Percentiles rank a stretch among this genome's conserved stretches.
Conservation (phyloP, 2,797 vertebrate species). For the Lithobates pipiens region DNA sequence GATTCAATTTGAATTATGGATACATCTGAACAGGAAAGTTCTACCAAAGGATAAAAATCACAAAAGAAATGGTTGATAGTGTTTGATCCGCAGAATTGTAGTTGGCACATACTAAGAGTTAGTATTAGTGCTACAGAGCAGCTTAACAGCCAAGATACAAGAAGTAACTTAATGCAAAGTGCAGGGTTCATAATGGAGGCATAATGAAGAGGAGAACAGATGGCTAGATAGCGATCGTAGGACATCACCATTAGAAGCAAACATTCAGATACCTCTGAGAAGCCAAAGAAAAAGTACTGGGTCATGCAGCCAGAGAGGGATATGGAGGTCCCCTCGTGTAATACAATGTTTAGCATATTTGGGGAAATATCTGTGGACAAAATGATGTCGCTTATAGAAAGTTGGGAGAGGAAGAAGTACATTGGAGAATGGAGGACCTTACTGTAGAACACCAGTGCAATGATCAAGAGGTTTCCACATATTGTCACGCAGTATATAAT, state of each 20-base stretch:
- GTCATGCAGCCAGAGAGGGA: neutral
- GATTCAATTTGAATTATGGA: neutral
- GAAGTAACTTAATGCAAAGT: neutral
- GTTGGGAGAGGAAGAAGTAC: constrained; percentile 1
- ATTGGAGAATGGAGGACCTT: neutral
- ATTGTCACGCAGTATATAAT: neutral
- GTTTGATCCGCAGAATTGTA: no score
- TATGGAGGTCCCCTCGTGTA: neutral
- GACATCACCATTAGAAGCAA: neutral
- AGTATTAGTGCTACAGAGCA: neutral
- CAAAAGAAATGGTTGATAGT: no score
- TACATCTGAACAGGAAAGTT: constrained; percentile 18
- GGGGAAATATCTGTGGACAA: no score
- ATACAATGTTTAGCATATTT: neutral
- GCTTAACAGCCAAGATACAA: neutral
- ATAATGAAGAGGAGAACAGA: constrained; percentile 10
- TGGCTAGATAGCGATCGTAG: constrained; percentile 8
- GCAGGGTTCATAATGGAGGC: neutral
- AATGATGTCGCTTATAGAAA: no score
- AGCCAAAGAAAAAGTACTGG: neutral
- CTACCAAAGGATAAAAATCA: no score
- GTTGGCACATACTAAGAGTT: neutral
- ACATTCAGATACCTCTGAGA: neutral
- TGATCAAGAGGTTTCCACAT: neutral
- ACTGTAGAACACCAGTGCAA: no score